Percentiles rank a stretch among this genome's conserved stretches.
Conservation (phyloP, 2,888 invertebrate species). For the Pseudeuparius sepicola region DNA sequence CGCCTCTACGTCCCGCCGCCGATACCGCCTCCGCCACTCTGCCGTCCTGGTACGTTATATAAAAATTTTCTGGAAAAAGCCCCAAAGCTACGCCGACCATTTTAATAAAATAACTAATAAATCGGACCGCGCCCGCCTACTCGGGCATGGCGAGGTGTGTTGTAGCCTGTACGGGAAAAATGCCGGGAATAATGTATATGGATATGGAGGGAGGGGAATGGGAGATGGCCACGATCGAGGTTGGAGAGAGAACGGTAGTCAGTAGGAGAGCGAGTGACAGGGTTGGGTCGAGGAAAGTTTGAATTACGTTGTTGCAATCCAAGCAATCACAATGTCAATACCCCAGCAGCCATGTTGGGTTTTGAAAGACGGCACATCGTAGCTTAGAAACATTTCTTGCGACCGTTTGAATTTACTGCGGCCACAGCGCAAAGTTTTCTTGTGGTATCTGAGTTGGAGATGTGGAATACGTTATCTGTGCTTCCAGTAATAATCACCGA, state of each 20-base stretch:
- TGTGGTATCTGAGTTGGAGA: too few relatives aligned
- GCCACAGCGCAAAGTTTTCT: too few relatives aligned
- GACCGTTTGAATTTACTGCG: too few relatives aligned
- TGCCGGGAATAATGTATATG: constrained; percentile 1
- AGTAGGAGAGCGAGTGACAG: constrained; percentile 8
- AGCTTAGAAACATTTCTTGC: too few relatives aligned
- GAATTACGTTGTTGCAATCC: too few relatives aligned
- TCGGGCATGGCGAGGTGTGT: constrained; percentile 10
- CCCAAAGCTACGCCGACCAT: constrained; percentile 39
- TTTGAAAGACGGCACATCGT: too few relatives aligned
- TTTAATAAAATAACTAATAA: constrained; percentile 40
- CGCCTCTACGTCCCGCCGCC: too few relatives aligned
- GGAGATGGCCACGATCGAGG: neutral
- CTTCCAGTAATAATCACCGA: too few relatives aligned
- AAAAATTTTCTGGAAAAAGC: constrained; percentile 50
- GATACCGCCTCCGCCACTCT: constrained; percentile 33
- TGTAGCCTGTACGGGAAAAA: neutral
- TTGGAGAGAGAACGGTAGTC: constrained; percentile 4
- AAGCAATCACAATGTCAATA: too few relatives aligned
- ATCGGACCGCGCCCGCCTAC: constrained; percentile 24
- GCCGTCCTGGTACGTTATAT: constrained; percentile 46
- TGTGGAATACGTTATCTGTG: too few relatives aligned
- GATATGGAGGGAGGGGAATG: constrained; percentile 11
- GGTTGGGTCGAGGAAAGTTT: constrained; percentile 5
- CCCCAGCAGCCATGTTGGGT: too few relatives aligned